phyloP scores from a whole-genome alignment of 2,113 vertebrate species.

The Peromyscus californicus region DNA sequence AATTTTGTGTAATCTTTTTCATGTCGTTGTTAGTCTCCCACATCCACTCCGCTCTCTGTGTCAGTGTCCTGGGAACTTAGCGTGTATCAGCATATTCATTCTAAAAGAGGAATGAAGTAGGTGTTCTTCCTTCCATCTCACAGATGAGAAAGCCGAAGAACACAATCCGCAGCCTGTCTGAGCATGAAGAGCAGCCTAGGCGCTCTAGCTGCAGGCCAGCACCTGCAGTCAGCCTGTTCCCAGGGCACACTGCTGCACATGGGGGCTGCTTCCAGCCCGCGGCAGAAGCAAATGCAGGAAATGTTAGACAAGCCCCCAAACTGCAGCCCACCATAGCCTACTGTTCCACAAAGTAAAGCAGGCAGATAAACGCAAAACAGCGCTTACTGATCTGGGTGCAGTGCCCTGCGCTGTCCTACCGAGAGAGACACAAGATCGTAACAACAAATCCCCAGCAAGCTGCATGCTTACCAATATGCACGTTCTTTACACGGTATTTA shows the following conservation, averaged over 20 bases:
- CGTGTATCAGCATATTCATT: not conserved
- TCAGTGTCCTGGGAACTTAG: not conserved
- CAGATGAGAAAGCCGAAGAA: not conserved
- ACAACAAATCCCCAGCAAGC: not conserved
- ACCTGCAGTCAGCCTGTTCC: not conserved
- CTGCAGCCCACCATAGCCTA: not conserved
- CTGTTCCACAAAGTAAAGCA: not conserved
- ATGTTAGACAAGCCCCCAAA: not conserved
- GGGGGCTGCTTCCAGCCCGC: not conserved
- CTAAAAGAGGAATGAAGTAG: not conserved
- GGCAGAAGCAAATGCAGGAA: not conserved
- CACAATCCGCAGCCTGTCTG: not conserved
- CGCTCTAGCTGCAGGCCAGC: not conserved
- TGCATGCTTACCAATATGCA: not conserved
- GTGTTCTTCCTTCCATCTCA: not conserved
- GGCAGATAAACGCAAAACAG: not conserved
- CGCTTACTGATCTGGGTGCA: not conserved
- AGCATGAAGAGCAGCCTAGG: not conserved
- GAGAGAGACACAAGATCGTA: not conserved
- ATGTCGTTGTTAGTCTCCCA: not conserved
- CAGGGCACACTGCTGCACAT: not conserved
- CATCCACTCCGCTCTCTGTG: too few species aligned
- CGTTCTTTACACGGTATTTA: not conserved
- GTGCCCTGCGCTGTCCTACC: not conserved
- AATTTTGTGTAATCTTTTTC: not conserved